Evolutionary conservation across 2,797 vertebrate species (phyloP), one percentile per base, ranked within the genome.

Genomic region (Neomorphus geoffroyi): DNA sequence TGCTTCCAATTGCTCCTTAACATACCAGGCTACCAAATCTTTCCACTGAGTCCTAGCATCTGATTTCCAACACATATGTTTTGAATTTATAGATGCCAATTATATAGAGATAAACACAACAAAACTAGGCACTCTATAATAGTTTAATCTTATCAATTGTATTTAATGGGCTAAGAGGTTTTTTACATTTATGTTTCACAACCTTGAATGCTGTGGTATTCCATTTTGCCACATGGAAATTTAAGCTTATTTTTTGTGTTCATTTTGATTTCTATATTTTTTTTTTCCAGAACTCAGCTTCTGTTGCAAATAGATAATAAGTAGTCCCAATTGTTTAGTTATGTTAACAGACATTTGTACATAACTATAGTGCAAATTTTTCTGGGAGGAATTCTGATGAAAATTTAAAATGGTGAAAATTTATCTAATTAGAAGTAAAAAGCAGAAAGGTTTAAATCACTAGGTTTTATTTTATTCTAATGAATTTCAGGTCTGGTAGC

Each of bases 261-360:
- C 10, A 14, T 74, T 80, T 80, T 46, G 7, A 32, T 14, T 41
- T 41, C 18, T 48, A 67, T 61, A 33, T 10, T 4, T 46, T 48
- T 78, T 58, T 45, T 28, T 41, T 41, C 39, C 61, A 74, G 21
- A 54, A 41, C 35, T 43, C 41, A 69, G 6, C 3, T 19, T 9
- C 18, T 66, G 14, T n/a, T 21, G 6, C 21, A 69, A 23, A 33
- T 41, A 82, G 23, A 24, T 64, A 24, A n/a, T 77, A n/a, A 37
- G 37, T 50, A 37, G 37, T 57, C 27, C 8, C 50, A 51, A 57
- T 50, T 57, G 6, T 35, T 62, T 70, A 64, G 7, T 62, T 56
- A 43, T 37, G 50, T 19, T 82, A 96, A 91, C 87, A 88, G 88
- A 71, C 28, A 86, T 69, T 96, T 66, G 72, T 69, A n/a, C 96